These are phyloP conservation scores for Sinella curviseta DNA, from an alignment of 1,140 invertebrate species.

Conservation along the genomic window DNA sequence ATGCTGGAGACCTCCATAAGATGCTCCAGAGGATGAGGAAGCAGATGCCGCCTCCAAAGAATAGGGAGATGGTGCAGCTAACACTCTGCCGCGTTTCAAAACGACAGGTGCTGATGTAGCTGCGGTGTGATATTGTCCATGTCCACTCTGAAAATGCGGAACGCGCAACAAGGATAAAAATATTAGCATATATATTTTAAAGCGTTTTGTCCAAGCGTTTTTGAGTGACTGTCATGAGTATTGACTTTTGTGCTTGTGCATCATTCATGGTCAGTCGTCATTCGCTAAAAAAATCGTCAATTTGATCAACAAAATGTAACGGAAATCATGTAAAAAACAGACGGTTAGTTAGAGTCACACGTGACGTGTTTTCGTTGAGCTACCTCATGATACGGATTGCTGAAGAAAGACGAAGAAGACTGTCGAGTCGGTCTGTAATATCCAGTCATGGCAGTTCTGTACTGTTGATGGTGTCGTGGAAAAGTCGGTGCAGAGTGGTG, in stretches of 20 bases:
- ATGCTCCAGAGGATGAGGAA: background rate
- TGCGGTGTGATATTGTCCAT: background rate
- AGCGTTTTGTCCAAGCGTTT: background rate
- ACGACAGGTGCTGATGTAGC: background rate
- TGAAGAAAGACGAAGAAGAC: background rate
- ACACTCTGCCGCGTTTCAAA: background rate
- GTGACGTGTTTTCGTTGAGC: background rate
- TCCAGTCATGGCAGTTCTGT: background rate
- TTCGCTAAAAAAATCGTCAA: too few species aligned
- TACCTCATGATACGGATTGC: background rate
- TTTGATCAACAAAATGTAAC: too few species aligned
- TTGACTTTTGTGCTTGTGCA: too few species aligned
- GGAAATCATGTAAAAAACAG: too few species aligned
- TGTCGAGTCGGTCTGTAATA: conserved; percentile 12
- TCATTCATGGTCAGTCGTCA: background rate
- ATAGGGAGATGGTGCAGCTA: conserved; percentile 1
- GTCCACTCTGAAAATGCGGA: background rate
- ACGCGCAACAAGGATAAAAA: background rate
- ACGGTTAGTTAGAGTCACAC: background rate
- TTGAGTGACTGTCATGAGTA: too few species aligned
- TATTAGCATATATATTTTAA: background rate
- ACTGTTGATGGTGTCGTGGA: background rate
- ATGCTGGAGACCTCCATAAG: conserved; percentile 7
- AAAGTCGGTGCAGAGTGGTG: background rate
- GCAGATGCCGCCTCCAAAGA: background rate